Conservation (phyloP, 2,113 vertebrate species). For the Malurus elegans region DNA sequence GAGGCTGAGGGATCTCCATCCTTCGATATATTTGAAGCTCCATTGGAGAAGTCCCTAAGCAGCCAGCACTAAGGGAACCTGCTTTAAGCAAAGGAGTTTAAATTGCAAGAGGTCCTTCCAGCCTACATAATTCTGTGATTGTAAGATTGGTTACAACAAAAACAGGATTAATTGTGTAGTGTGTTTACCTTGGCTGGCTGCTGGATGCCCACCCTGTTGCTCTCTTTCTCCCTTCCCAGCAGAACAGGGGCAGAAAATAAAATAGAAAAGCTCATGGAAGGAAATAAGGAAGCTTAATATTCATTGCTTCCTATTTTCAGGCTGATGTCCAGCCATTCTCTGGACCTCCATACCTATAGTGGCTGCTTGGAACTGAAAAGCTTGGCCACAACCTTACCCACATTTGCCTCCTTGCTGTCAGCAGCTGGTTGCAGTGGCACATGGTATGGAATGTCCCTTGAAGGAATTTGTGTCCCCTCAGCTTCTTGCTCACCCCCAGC, state of each 20-base stretch:
- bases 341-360: background rate
- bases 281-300: background rate
- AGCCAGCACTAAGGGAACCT: background rate
- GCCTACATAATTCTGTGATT: background rate
- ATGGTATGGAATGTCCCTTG: background rate
- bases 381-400: background rate
- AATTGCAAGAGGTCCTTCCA: background rate
- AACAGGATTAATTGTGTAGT: rapidly evolving
- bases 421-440: background rate
- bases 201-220: background rate
- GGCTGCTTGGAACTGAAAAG: background rate
- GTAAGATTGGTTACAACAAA: background rate
- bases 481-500: background rate
- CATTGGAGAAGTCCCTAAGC: background rate
- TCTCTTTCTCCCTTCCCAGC: background rate
- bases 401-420: background rate
- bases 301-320: background rate
- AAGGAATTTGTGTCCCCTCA: background rate
- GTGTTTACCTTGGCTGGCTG: background rate
- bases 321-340: background rate
- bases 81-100: background rate
- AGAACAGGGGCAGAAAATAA: background rate
- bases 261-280: background rate
- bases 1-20: background rate
- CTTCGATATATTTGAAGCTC: rapidly evolving